Evolutionary conservation across 2,797 vertebrate genomes (phyloP).

Genomic region (Brachyrhaphis roseni): DNA sequence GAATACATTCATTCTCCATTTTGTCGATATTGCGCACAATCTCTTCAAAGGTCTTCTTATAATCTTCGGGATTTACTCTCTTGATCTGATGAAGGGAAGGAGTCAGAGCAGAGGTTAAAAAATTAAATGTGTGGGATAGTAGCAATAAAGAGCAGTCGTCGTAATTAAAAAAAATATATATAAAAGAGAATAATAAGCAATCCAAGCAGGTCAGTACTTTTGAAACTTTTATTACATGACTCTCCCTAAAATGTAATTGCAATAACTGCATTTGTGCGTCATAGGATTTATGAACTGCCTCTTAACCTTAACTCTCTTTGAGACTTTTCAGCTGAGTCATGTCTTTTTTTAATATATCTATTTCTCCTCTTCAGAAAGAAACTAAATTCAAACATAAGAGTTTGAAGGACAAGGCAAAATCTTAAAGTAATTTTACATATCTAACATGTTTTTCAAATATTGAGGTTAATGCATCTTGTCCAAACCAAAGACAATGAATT

Average conservation of each 20-base stretch:
- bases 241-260: neutral
- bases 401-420: neutral
- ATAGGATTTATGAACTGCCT: neutral
- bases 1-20: conserved; percentile 97
- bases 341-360: neutral
- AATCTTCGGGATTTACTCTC: conserved; percentile 86
- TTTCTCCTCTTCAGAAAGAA: neutral
- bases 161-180: neutral
- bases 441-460: neutral
- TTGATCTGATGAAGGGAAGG: conserved; percentile 84
- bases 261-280: neutral
- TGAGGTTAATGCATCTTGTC: neutral
- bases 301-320: neutral
- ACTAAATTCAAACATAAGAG: neutral
- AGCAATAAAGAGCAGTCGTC: neutral
- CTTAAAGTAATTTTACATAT: neutral
- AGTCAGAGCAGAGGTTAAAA: neutral
- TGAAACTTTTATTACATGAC: neutral
- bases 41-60: conserved; percentile 92
- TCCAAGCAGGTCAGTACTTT: neutral
- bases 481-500: neutral
- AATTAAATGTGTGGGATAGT: neutral
- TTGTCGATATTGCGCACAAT: conserved; percentile 94
- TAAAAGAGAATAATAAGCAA: neutral
- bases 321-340: neutral